phyloP scores from a whole-genome alignment of 2,113 vertebrate genomes.

The Indri indri region DNA sequence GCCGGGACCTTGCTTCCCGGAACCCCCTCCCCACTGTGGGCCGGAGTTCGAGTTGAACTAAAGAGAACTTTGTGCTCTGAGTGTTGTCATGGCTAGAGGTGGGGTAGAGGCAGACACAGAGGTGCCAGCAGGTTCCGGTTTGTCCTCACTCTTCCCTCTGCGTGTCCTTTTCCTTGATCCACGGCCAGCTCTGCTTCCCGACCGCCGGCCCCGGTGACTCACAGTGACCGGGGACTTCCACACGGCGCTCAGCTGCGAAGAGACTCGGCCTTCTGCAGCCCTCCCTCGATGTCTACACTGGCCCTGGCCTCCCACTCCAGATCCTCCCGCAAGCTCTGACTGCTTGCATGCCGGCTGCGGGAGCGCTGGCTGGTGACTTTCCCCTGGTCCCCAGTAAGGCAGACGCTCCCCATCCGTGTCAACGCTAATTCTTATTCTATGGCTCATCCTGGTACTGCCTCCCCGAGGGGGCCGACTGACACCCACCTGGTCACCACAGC shows the following conservation, averaged over 20 bases:
- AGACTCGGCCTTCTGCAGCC: not conserved
- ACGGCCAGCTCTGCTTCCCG: accelerated
- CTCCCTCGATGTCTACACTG: accelerated
- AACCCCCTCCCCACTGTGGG: not conserved
- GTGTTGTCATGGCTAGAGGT: accelerated
- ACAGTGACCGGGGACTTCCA: not conserved
- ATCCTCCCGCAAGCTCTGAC: not conserved
- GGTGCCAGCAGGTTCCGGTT: too few species aligned
- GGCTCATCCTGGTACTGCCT: not conserved
- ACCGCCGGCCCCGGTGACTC: not conserved
- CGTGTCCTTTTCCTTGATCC: not conserved
- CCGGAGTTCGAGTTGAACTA: not conserved
- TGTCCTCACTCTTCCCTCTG: not conserved
- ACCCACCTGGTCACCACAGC: not conserved
- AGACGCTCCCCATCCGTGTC: not conserved
- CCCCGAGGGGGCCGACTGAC: not conserved
- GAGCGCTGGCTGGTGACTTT: not conserved
- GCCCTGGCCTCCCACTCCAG: not conserved
- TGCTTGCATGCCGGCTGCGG: not conserved
- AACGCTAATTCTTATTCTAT: not conserved
- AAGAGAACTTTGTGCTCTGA: not conserved
- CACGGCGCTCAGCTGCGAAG: not conserved
- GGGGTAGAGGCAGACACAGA: not conserved
- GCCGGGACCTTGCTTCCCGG: not conserved
- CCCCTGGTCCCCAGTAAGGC: not conserved